Percentiles rank a stretch among this genome's conserved stretches.
Conservation (phyloP, 2,888 invertebrate genomes). For the Drosophila stalkeri region DNA sequence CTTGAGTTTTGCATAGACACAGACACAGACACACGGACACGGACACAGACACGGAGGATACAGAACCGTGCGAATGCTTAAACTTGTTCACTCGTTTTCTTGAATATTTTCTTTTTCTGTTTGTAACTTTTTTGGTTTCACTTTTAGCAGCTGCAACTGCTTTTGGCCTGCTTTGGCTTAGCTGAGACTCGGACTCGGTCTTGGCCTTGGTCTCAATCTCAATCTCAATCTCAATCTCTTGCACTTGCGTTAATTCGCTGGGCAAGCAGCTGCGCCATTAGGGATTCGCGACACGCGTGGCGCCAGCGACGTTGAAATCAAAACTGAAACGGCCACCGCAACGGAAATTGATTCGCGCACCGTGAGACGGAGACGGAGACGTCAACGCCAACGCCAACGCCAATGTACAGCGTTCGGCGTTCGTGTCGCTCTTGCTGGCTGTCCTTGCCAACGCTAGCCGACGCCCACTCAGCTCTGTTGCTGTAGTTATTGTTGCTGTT, state of each 20-base stretch:
- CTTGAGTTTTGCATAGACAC: constrained; percentile 22
- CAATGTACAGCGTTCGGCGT: constrained; percentile 11
- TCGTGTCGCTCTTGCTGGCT: constrained; percentile 49
- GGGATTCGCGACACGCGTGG: constrained; percentile 78
- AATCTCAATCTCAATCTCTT: constrained; percentile 18
- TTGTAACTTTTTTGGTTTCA: constrained; percentile 26
- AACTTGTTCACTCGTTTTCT: constrained; percentile 17
- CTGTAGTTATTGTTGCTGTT: constrained; percentile 18
- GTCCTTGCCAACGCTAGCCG: constrained; percentile 69
- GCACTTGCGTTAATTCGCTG: constrained; percentile 55
- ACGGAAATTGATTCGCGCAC: constrained; percentile 78
- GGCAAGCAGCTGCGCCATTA: constrained; percentile 61
- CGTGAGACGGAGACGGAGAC: constrained; percentile 33
- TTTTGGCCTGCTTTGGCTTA: constrained; percentile 5
- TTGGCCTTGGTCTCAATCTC: constrained; percentile 3
- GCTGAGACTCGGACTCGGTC: background rate
- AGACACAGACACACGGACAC: constrained; percentile 17
- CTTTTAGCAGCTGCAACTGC: constrained; percentile 21
- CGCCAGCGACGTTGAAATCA: constrained; percentile 76
- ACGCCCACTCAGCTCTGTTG: constrained; percentile 64
- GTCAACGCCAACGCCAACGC: constrained; percentile 33
- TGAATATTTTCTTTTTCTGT: background rate
- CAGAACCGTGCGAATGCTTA: constrained; percentile 13
- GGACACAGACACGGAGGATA: background rate
- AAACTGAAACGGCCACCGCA: constrained; percentile 78